Evolutionary conservation across 2,888 invertebrate genomes (phyloP), one percentile per base, ranked within the genome.

Genomic region (Pollenia amentaria): DNA sequence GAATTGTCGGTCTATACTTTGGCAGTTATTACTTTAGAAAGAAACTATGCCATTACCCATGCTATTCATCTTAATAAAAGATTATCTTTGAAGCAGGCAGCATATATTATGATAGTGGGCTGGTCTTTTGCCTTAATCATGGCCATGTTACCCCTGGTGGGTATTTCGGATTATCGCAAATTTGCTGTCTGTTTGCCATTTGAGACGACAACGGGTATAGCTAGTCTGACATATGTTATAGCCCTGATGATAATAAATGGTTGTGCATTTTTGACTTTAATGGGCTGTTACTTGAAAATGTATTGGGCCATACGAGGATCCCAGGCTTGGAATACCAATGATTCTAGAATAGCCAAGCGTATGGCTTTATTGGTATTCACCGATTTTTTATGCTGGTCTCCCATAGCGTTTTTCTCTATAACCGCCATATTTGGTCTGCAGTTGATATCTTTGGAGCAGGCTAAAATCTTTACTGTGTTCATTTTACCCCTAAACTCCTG

Each of bases 281-380:
- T 99, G 95, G 97, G 98, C 77, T 99, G 99, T 93, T 99, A 99
- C 93, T 94, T 98, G 85, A 98, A 98, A 94, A 99, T 99, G 98
- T 99, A 99, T 94, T 98, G 98, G 94, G 98, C 98, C 78, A 98
- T 99, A 89, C 95, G 98, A n/a, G 98, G 98, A 83, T 98, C 98
- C 89, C 97, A 98, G 93, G 98, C 98, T 0, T 99, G 99, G 99
- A 99, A 99, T 93, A 98, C 98, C 3, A 99, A 99, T 93, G 99
- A 99, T 93, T 98, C 98, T 11, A 95, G 98, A 76, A 98, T 99
- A 89, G 99, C 99, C 60, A 98, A 98, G 93, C 95, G 98, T 55
- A 99, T 99, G 99, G 98, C 99, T 0, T 94, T 99, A 60, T 94
- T 99, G 80, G 99, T 99, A 3, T 98, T 99, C 93, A 99, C 99